Conservation (phyloP, 2,888 invertebrate genomes). For the Amphipoea lucens region DNA sequence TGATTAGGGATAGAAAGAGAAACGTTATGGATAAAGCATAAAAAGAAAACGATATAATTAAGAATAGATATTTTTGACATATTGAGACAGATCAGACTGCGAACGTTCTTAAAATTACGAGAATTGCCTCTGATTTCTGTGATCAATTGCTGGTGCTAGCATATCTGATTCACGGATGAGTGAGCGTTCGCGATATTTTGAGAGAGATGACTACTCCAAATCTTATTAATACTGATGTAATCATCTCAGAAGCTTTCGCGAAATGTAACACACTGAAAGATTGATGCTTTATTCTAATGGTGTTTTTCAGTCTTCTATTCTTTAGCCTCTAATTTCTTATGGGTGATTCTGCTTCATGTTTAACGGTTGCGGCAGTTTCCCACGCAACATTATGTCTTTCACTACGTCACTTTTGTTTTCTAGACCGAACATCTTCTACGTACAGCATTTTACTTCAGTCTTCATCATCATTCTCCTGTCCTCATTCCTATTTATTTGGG, state of each 20-base stretch:
- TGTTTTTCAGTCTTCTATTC: not conserved
- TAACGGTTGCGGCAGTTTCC: not conserved
- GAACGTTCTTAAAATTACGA: no score
- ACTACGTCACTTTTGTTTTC: not conserved
- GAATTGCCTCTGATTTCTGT: not conserved
- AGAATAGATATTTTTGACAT: not conserved
- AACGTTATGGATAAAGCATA: not conserved
- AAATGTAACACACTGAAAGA: constrained; percentile 10
- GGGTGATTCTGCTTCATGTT: not conserved
- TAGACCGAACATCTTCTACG: not conserved
- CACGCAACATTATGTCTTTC: not conserved
- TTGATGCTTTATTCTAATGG: constrained; percentile 7
- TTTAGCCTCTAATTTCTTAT: not conserved
- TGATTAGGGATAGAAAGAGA: not conserved
- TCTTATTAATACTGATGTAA: constrained; percentile 52
- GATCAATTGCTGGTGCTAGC: constrained; percentile 1
- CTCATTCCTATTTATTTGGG: not conserved
- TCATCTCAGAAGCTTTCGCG: constrained; percentile 34
- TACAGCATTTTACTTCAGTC: not conserved
- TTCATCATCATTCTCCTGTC: not conserved
- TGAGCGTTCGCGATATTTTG: constrained; percentile 51
- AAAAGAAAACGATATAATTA: not conserved
- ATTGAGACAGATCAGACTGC: no score
- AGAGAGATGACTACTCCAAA: constrained; percentile 52
- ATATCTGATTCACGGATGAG: constrained; percentile 50